Evolutionary conservation across 1,140 invertebrate genomes (phyloP).

Genomic region (Drosophila lowei): DNA sequence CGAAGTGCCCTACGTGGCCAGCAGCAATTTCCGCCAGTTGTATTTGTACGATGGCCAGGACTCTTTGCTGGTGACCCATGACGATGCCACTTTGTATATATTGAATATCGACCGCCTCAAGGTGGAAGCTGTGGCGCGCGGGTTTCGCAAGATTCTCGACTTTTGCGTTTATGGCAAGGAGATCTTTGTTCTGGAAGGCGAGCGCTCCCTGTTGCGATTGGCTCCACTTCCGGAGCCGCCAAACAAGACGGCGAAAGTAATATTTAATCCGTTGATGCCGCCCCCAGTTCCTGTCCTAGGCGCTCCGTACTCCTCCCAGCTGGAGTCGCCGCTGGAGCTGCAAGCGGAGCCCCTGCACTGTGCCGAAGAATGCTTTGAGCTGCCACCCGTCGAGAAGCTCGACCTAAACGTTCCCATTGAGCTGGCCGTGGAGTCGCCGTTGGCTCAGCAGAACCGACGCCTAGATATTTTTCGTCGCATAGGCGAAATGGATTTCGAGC

Average conservation of each 20-base stretch:
- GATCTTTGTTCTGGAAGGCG: constrained; percentile 89
- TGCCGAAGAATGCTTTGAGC: constrained; percentile 85
- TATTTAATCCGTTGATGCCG: constrained; percentile 77
- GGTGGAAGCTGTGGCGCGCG: constrained; percentile 84
- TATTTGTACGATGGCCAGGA: constrained; percentile 88
- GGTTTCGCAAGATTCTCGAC: constrained; percentile 82
- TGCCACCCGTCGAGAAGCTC: constrained; percentile 83
- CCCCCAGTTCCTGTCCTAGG: constrained; percentile 72
- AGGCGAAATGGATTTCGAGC: constrained; percentile 77
- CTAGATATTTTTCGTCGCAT: constrained; percentile 79
- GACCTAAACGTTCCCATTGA: constrained; percentile 83
- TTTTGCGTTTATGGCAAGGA: constrained; percentile 84
- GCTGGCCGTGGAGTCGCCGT: constrained; percentile 79
- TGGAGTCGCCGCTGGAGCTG: constrained; percentile 67
- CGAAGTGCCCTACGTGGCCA: constrained; percentile 72
- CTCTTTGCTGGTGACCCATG: constrained; percentile 89
- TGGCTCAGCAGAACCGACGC: constrained; percentile 75
- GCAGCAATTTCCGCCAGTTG: constrained; percentile 87
- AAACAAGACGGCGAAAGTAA: constrained; percentile 68
- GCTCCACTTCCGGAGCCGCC: constrained; percentile 83
- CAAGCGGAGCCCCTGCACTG: constrained; percentile 76
- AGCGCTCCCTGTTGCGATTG: constrained; percentile 86
- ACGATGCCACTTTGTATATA: constrained; percentile 88
- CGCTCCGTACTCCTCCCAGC: constrained; percentile 30
- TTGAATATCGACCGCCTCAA: constrained; percentile 87